Evolutionary conservation across 2,797 vertebrate genomes (phyloP).

Genomic region (Notolepis coatsorum): DNA sequence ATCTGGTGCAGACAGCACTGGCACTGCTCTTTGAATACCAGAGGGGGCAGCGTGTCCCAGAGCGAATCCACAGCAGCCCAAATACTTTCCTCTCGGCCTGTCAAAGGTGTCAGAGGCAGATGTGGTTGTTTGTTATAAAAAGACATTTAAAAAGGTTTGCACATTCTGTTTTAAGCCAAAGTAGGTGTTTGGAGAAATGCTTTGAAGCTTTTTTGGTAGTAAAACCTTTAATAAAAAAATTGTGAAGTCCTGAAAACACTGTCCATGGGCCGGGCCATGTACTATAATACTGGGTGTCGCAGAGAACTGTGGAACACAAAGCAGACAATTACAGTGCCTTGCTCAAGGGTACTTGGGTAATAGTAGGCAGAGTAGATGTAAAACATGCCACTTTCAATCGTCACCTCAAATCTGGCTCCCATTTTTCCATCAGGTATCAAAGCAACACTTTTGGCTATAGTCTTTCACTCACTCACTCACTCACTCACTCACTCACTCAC

Average conservation of each 20-base stretch:
- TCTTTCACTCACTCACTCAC: neutral
- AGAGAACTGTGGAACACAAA: slow-evolving; percentile 8
- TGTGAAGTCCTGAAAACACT: slow-evolving; percentile 1
- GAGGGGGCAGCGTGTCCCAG: slow-evolving; percentile 21
- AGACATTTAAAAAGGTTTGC: no score
- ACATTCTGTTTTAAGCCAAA: slow-evolving; percentile 30
- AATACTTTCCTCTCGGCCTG: slow-evolving; percentile 29
- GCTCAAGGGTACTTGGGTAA: slow-evolving; percentile 54
- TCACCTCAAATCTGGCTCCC: slow-evolving; percentile 53
- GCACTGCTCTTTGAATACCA: slow-evolving; percentile 23
- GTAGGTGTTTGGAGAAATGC: neutral
- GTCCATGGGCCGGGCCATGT: slow-evolving; percentile 30
- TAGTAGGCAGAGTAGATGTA: slow-evolving; percentile 60
- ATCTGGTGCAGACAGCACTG: slow-evolving; percentile 29
- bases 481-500: neutral
- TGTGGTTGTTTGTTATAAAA: neutral
- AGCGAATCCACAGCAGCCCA: slow-evolving; percentile 8
- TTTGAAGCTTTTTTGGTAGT: slow-evolving; percentile 18
- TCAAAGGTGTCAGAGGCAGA: slow-evolving; percentile 25
- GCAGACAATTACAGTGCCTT: slow-evolving; percentile 54
- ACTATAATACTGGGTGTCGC: slow-evolving; percentile 38
- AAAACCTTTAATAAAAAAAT: slow-evolving; percentile 18
- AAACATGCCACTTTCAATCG: slow-evolving; percentile 65
- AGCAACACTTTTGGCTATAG: slow-evolving; percentile 51
- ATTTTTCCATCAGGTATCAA: slow-evolving; percentile 60